Percentiles rank a stretch among this genome's conserved stretches.
These are phyloP conservation scores for Drosophila guanche DNA, from an alignment of 1,140 invertebrate genomes.

Conservation along the genomic window DNA sequence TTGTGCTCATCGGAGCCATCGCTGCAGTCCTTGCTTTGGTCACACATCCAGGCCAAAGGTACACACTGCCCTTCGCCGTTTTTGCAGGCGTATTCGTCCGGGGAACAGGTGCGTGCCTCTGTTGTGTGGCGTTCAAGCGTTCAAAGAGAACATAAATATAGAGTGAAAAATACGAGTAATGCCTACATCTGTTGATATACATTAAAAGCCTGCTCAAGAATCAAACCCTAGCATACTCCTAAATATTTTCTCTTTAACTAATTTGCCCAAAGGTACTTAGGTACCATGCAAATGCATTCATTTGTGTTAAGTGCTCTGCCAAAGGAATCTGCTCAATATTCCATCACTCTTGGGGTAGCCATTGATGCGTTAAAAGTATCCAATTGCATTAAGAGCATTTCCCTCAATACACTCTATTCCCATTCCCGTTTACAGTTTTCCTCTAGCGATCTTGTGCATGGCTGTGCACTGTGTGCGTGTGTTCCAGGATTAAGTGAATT, in stretches of 20 bases:
- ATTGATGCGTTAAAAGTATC: constrained; percentile 13
- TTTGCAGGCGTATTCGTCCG: constrained; percentile 94
- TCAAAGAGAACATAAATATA: constrained; percentile 8
- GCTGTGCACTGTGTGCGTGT: constrained; percentile 21
- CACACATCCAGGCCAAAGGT: constrained; percentile 95
- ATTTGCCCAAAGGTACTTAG: too few relatives aligned
- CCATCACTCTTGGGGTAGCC: neutral
- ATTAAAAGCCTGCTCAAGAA: neutral
- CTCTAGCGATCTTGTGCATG: neutral
- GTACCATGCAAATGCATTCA: constrained; percentile 25
- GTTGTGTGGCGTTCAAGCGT: constrained; percentile 50
- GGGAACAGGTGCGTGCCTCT: constrained; percentile 91
- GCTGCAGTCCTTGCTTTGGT: constrained; percentile 93
- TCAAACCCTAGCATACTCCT: neutral
- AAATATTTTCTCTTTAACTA: neutral
- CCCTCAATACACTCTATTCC: neutral
- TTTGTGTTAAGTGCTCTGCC: constrained; percentile 6
- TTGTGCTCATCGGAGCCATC: constrained; percentile 94
- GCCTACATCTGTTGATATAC: too few relatives aligned
- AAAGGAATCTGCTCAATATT: constrained; percentile 13
- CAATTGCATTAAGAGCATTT: constrained; percentile 3
- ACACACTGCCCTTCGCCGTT: constrained; percentile 92
- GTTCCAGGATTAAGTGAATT: constrained; percentile 56
- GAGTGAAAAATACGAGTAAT: constrained; percentile 5
- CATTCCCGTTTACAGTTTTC: neutral